A percentile compares a stretch with the other conserved stretches of the same genome.
phyloP scores from a whole-genome alignment of 1,140 invertebrate genomes.

The Ridgeia piscesae region DNA sequence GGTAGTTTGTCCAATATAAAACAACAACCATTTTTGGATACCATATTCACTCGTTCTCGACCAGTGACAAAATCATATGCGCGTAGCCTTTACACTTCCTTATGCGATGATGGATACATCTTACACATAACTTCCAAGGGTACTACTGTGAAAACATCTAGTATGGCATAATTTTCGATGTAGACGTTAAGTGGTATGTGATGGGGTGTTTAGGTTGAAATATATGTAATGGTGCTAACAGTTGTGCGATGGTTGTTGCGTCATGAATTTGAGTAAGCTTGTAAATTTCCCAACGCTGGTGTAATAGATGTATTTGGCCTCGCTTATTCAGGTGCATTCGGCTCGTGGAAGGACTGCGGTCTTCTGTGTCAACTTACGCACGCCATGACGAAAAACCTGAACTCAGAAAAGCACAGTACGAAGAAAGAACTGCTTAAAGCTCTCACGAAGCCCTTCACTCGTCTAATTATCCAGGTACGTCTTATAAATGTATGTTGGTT shows the following conservation, averaged over 20 bases:
- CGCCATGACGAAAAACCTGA: constrained; percentile 24
- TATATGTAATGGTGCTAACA: too few relatives aligned
- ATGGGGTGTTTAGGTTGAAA: too few relatives aligned
- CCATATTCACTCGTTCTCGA: too few relatives aligned
- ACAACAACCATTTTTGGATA: too few relatives aligned
- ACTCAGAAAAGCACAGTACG: constrained; percentile 24
- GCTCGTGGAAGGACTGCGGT: constrained; percentile 17
- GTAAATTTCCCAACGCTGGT: constrained; percentile 30
- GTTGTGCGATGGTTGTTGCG: not conserved
- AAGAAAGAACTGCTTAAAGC: constrained; percentile 54
- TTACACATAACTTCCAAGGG: too few relatives aligned
- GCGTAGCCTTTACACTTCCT: too few relatives aligned
- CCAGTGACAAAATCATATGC: too few relatives aligned
- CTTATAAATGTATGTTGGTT: not conserved
- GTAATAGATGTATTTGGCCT: not conserved
- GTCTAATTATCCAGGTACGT: constrained; percentile 58
- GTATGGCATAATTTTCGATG: too few relatives aligned
- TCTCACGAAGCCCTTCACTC: constrained; percentile 61
- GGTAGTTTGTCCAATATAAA: too few relatives aligned
- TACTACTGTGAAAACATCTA: too few relatives aligned
- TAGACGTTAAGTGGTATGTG: too few relatives aligned
- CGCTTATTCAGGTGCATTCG: not conserved
- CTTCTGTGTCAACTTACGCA: constrained; percentile 24
- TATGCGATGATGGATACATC: too few relatives aligned
- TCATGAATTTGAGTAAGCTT: constrained; percentile 15